Evolutionary conservation across 2,888 invertebrate species (phyloP).

Genomic region (Steinernema carpocapsae): DNA sequence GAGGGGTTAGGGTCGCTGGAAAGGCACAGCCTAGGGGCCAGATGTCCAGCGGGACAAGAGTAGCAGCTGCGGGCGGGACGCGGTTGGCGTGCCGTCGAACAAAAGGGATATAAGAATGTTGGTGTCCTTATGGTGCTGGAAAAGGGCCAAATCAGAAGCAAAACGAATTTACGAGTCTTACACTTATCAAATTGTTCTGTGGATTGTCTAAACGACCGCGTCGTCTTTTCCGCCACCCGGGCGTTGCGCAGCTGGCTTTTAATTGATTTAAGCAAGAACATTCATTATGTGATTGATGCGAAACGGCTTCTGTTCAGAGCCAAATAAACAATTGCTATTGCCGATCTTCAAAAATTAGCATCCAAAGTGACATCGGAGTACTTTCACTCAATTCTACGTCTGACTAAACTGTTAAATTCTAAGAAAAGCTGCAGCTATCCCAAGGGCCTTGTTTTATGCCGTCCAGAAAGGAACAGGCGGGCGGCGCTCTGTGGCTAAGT

Average conservation of each 20-base stretch:
- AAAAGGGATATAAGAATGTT: constrained; percentile 30
- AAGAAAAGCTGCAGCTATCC: no score
- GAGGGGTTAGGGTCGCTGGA: constrained; percentile 9
- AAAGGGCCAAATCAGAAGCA: constrained; percentile 20
- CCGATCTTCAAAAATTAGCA: no score
- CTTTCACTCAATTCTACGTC: no score
- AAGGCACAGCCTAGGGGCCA: constrained; percentile 19
- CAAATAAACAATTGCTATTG: not conserved
- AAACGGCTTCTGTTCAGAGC: not conserved
- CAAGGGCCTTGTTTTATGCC: no score
- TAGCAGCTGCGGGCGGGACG: constrained; percentile 25
- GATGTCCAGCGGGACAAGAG: constrained; percentile 31
- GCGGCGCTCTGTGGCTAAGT: no score
- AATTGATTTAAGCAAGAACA: not conserved
- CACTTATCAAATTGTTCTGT: constrained; percentile 17
- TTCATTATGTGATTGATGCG: not conserved
- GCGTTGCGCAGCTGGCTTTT: constrained; percentile 12
- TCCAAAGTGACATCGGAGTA: no score
- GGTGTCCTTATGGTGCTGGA: constrained; percentile 23
- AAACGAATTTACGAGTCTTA: constrained; percentile 32
- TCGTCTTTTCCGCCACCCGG: not conserved
- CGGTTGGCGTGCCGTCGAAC: constrained; percentile 28
- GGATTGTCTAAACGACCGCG: not conserved
- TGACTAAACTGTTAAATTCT: no score
- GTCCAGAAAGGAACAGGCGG: no score